Conservation (phyloP, 2,797 vertebrate genomes). For the Threskiornis aethiopicus region DNA sequence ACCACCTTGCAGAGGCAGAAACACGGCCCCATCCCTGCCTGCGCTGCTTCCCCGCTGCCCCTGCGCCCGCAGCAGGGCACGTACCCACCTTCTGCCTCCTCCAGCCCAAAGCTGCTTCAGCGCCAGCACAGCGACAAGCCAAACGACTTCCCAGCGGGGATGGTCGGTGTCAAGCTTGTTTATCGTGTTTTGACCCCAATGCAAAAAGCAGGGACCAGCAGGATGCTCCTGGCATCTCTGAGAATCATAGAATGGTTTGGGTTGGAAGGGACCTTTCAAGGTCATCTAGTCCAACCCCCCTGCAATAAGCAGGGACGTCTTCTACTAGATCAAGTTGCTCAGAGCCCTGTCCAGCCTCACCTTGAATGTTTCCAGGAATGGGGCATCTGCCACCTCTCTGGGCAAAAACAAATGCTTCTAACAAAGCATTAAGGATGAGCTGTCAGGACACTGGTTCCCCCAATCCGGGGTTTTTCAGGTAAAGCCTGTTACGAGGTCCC, state of each 20-base stretch:
- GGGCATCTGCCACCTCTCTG: no score
- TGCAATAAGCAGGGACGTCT: fast-evolving
- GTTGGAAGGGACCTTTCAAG: background rate
- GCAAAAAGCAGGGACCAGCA: background rate
- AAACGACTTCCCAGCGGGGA: background rate
- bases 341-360: background rate
- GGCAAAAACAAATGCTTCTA: background rate
- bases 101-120: background rate
- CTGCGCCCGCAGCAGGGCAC: background rate
- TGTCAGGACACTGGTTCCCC: background rate
- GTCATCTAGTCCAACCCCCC: no score
- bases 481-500: background rate
- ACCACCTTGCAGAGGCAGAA: background rate
- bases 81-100: background rate
- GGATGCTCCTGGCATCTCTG: background rate
- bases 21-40: background rate
- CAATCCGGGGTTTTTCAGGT: background rate
- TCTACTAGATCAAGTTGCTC: background rate
- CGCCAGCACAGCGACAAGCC: background rate
- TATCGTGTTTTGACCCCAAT: fast-evolving
- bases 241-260: background rate
- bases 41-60: background rate
- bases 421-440: background rate
- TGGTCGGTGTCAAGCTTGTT: background rate
- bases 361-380: no score